Base-by-base conservation (phyloP, 2,797 vertebrate genomes). In the Anguilla megastoma region DNA sequence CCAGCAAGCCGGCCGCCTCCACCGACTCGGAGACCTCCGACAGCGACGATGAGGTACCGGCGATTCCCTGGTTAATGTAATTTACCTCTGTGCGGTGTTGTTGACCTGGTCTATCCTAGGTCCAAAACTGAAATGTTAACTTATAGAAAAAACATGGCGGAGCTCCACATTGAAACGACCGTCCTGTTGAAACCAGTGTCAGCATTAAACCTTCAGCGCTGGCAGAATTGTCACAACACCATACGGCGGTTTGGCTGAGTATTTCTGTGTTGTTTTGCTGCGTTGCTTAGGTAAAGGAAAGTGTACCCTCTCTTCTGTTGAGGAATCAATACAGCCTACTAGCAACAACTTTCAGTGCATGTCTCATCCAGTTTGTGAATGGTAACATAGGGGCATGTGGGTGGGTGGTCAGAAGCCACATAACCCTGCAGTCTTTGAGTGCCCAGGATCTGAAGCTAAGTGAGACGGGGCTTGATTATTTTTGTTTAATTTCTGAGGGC, bases 1-100 rank as follows among this genome's bases (percentile, higher is more conserved):
- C 97, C 88, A 98, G 95, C 94, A 99, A 99, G 93, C 97, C 98
- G 89, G 96, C 98, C 74, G 98, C 98, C 2, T 99, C 99, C 0
- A 97, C 98, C 54, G 99, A 99, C 94, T 99, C 98, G 0, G 98
- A 99, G 92, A 99, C 99, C 0, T 99, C 99, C 0, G 98, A 99
- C 94, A 99, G 99, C 24, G 99, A 98, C 0, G 98, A 99, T 91
- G 99, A 99, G 97, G 98, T 99, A 91, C 24, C 48, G 56, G 30
- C 10, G 60, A 21, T n/a, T 14, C 33, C 74, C 79, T 9, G 41
- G 10, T 12, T 82, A 9, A 2, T 48, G 41, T 82, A n/a, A 6
- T 82, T 50, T n/a, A 50, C 10, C 24, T 82, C 8, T 50, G 7
- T 8, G 6, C 45, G 7, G 79, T 3, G 16, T 12, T 10, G 4